phyloP scores from a whole-genome alignment of 2,113 vertebrate genomes.

The Halcyon malimbica region DNA sequence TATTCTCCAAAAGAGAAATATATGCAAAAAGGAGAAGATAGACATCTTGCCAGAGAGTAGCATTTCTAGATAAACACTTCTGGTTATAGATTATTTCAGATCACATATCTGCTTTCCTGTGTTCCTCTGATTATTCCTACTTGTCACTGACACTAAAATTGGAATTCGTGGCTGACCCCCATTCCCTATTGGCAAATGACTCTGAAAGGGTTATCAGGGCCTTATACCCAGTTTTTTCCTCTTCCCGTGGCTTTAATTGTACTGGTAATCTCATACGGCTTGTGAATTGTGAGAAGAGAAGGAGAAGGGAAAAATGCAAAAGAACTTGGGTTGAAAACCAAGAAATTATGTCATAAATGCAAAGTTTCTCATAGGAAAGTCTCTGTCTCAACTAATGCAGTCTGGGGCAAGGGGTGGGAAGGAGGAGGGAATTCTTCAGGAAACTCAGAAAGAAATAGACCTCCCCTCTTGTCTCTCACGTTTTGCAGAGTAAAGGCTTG shows the following conservation, averaged over 20 bases:
- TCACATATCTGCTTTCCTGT: constrained; percentile 81
- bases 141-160: constrained; percentile 79
- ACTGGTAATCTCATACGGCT: constrained; percentile 81
- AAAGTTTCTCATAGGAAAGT: constrained; percentile 84
- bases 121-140: constrained; percentile 76
- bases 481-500: constrained; percentile 61
- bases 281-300: constrained; percentile 91
- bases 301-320: constrained; percentile 17
- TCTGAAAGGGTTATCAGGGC: constrained; percentile 88
- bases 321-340: constrained; percentile 42
- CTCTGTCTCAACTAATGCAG: constrained; percentile 51
- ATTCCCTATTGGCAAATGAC: constrained; percentile 76
- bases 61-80: constrained; percentile 78
- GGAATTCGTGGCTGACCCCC: constrained; percentile 76
- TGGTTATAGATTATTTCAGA: constrained; percentile 76
- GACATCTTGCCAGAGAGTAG: constrained; percentile 71
- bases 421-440: constrained; percentile 50
- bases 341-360: constrained; percentile 63
- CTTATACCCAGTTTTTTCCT: constrained; percentile 83
- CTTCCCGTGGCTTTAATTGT: constrained; percentile 90
- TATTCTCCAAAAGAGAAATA: constrained; percentile 68
- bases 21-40: constrained; percentile 65
- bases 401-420: background rate
- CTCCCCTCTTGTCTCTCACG: constrained; percentile 60
- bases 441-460: constrained; percentile 51